Evolutionary conservation across 2,888 invertebrate species (phyloP).

Genomic region (Euclidia mi): DNA sequence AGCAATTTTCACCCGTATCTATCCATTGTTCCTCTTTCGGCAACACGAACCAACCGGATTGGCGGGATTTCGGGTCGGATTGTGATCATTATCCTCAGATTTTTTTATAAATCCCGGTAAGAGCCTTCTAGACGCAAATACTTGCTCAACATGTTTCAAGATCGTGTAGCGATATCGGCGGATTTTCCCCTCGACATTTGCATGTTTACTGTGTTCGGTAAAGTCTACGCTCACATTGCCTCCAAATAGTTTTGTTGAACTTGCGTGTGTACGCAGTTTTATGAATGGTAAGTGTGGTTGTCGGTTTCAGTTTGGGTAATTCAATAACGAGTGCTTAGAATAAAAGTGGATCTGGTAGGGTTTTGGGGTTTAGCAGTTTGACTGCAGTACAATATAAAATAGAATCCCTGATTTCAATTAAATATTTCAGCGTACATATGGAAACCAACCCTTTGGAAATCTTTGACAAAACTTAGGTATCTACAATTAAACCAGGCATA

Average conservation of each 20-base stretch:
- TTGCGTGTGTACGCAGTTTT: background rate
- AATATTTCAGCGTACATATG: no score
- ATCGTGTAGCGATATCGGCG: constrained; percentile 61
- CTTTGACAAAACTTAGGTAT: no score
- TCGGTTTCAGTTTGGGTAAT: constrained; percentile 3
- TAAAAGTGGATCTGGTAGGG: background rate
- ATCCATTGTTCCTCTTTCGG: constrained; percentile 37
- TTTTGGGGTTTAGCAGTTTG: background rate
- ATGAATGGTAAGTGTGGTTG: background rate
- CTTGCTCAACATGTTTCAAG: constrained; percentile 68
- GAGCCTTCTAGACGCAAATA: constrained; percentile 69
- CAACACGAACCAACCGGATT: constrained; percentile 64
- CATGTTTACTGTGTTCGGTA: constrained; percentile 64
- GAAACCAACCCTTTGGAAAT: no score
- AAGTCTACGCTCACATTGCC: constrained; percentile 39
- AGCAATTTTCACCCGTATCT: background rate
- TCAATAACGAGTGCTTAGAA: constrained; percentile 6
- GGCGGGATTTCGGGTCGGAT: constrained; percentile 68
- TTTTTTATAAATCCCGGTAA: constrained; percentile 73
- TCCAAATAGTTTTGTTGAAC: constrained; percentile 11
- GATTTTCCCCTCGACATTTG: constrained; percentile 64
- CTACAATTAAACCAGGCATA: no score
- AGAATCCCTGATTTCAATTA: no score
- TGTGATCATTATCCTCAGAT: constrained; percentile 78
- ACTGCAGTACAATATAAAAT: background rate